Percentiles rank a stretch among this genome's conserved stretches.
Evolutionary conservation across 2,113 vertebrate species (phyloP).

Genomic region (Pristiophorus japonicus): DNA sequence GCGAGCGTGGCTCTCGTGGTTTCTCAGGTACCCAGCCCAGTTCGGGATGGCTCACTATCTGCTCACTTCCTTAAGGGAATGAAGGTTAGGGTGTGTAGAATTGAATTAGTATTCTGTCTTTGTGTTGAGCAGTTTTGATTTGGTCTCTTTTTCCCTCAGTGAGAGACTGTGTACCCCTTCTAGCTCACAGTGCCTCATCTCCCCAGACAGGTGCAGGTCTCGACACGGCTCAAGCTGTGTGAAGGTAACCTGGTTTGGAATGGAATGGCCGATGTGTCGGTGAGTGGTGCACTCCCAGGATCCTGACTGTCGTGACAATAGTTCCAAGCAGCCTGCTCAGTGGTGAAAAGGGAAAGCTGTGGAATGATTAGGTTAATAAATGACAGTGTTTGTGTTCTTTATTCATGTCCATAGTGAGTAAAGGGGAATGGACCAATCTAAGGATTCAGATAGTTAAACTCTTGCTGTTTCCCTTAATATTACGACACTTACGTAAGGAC

Average conservation of each 20-base stretch:
- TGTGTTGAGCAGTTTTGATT: neutral
- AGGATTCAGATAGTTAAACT: neutral
- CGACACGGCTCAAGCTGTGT: neutral
- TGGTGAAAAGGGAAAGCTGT: neutral
- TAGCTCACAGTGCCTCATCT: neutral
- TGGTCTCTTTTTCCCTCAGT: no score
- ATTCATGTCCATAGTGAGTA: neutral
- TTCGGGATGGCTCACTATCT: neutral
- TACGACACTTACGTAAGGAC: slow-evolving; percentile 87
- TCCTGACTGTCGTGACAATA: neutral
- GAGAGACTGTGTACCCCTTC: no score
- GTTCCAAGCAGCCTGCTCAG: neutral
- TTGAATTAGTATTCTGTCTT: neutral
- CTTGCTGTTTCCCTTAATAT: slow-evolving; percentile 58
- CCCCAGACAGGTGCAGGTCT: neutral
- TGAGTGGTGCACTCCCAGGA: neutral
- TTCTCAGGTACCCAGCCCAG: neutral
- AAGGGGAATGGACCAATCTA: neutral
- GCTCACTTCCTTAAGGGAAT: neutral
- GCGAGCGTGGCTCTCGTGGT: neutral
- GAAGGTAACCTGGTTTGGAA: neutral
- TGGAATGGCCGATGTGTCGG: neutral
- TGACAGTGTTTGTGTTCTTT: neutral
- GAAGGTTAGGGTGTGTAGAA: neutral
- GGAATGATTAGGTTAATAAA: neutral